Percentiles rank a stretch among this genome's conserved stretches.
phyloP scores from a whole-genome alignment of 1,140 invertebrate species.

The Armadillidium nasatum region DNA sequence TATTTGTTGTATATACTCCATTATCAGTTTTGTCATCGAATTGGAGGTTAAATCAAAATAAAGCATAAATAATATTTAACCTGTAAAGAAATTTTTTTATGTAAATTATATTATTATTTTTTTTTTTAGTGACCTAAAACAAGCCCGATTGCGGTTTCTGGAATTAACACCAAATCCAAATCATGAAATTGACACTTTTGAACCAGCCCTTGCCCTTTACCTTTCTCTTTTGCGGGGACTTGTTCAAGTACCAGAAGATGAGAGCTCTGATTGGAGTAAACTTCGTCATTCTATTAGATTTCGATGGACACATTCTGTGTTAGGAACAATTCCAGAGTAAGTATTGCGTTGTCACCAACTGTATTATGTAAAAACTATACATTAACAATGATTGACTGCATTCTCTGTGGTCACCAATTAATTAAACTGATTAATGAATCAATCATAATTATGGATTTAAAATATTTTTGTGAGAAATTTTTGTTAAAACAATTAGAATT shows the following conservation, averaged over 20 bases:
- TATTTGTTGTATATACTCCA: too few relatives aligned
- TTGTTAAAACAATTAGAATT: too few relatives aligned
- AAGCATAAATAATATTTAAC: too few relatives aligned
- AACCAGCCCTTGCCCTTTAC: slow-evolving; percentile 59
- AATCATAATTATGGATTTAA: neutral
- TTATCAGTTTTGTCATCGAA: too few relatives aligned
- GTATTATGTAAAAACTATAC: too few relatives aligned
- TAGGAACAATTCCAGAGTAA: slow-evolving; percentile 55
- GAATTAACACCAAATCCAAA: slow-evolving; percentile 60
- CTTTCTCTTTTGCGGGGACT: slow-evolving; percentile 60
- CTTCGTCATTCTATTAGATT: slow-evolving; percentile 59
- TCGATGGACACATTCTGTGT: slow-evolving; percentile 62
- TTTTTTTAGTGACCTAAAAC: slow-evolving; percentile 57
- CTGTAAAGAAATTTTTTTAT: too few relatives aligned
- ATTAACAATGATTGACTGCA: neutral
- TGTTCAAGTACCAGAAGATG: slow-evolving; percentile 53
- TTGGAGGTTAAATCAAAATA: too few relatives aligned
- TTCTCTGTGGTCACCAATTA: neutral
- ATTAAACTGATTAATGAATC: slow-evolving; percentile 13
- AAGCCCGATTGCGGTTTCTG: slow-evolving; percentile 56
- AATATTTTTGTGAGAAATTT: too few relatives aligned
- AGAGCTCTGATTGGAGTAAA: slow-evolving; percentile 56
- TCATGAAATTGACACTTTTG: slow-evolving; percentile 55
- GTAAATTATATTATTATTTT: too few relatives aligned
- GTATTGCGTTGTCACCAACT: slow-evolving; percentile 43